phyloP scores from a whole-genome alignment of 2,888 invertebrate genomes.

The Acanthoscelides obtectus region DNA sequence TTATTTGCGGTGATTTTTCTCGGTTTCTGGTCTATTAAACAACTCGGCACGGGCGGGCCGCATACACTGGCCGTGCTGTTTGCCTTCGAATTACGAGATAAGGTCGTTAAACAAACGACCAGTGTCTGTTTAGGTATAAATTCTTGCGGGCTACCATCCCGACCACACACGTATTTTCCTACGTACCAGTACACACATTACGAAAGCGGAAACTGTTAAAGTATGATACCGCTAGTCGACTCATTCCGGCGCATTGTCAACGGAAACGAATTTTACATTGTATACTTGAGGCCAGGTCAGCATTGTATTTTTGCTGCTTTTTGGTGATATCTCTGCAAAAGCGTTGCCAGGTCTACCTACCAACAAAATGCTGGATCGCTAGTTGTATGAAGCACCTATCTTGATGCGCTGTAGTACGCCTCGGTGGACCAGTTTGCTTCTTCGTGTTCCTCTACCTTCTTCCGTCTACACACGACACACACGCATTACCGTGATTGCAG shows the following conservation, averaged over 20 bases:
- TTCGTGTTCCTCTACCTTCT: no score
- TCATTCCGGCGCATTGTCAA: background rate
- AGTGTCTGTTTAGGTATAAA: background rate
- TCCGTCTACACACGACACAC: no score
- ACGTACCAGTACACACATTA: background rate
- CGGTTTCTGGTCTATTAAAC: conserved; percentile 22
- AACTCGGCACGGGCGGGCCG: background rate
- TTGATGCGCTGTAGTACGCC: no score
- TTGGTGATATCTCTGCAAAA: no score
- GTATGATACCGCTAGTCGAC: background rate
- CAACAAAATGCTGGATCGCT: no score
- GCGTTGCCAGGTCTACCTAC: no score
- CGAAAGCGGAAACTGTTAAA: background rate
- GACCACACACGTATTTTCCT: background rate
- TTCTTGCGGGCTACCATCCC: background rate
- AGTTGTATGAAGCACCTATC: no score
- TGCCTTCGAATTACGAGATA: background rate
- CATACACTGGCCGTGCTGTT: background rate
- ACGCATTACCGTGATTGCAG: no score
- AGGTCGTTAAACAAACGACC: background rate
- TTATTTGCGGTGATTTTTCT: conserved; percentile 20
- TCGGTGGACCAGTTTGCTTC: no score
- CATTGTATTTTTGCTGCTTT: no score
- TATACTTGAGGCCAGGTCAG: no score
- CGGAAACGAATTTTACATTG: no score